Base-by-base conservation (phyloP, 2,888 invertebrate genomes). In the Baccha elongata region DNA sequence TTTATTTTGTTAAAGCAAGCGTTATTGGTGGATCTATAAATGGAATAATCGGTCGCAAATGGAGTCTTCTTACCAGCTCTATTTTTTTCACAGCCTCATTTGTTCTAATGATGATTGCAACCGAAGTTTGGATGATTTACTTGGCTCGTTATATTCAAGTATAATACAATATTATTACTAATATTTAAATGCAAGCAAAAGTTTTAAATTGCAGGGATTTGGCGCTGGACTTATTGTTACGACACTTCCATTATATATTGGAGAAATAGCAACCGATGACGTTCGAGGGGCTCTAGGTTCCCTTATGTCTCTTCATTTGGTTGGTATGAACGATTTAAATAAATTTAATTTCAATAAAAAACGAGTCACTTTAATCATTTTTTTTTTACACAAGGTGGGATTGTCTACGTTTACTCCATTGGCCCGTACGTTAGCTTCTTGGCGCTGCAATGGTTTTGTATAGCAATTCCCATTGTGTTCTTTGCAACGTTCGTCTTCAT, bases 221-320 rank as follows among this genome's bases (percentile, higher is more conserved):
- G 93, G 93, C 0, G 92, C 94, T 0, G 94, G 95, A 0, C 93
- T 94, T 87, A 91, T 93, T 10, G 94, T 94, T 90, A 94, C 95
- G 0, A 93, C 94, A 0, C 92, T 94, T 0, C 96, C 97, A 0
- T 95, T 97, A 93, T 98, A 97, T 90, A 93, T 96, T 79, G 96
- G 96, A 35, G 98, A 98, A 90, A 95, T 97, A 46, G 93, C 97
- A 6, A 94, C 96, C 85, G 94, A 95, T 78, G 93, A 94, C 21
- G 93, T 94, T 11, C 92, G 98, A 84, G 97, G 97, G 0, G 93
- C 95, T 0, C 91, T 97, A 0, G 96, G 97, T 0, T 95, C 97
- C 0, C 93, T 96, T 74, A 93, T 97, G 86, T 95, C 96, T 87
- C 91, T 94, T 46, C 95, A 95, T 90, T 93, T 96, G 85, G 92